Evolutionary conservation across 1,140 invertebrate species (phyloP).

Genomic region (Cotesia chilonis): DNA sequence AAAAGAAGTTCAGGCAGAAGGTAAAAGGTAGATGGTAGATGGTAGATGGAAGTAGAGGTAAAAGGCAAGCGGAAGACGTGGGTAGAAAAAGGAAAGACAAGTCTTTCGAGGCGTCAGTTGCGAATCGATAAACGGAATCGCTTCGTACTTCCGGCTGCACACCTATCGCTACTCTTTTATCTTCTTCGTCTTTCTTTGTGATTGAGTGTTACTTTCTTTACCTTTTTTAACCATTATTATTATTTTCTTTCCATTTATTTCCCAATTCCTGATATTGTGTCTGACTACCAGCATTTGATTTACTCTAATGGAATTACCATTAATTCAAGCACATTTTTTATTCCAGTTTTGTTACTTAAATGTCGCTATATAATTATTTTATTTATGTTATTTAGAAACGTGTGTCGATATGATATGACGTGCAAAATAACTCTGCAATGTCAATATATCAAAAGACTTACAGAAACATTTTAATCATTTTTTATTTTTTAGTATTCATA

Average conservation of each 20-base stretch:
- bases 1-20: no score
- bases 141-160: conserved; percentile 30
- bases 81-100: conserved; percentile 14
- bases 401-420: no score
- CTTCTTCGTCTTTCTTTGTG: not conserved
- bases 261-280: not conserved
- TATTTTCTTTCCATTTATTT: conserved; percentile 1
- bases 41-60: not conserved
- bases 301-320: no score
- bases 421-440: not conserved
- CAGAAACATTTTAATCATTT: not conserved
- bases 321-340: no score
- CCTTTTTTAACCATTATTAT: not conserved
- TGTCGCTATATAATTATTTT: no score
- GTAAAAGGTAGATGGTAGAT: not conserved
- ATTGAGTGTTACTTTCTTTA: not conserved
- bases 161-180: conserved; percentile 9
- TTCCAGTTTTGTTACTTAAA: no score
- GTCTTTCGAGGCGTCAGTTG: conserved; percentile 27
- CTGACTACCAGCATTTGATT: no score
- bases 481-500: no score
- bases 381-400: no score
- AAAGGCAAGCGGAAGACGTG: conserved; percentile 16
- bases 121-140: conserved; percentile 38
- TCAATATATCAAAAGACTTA: not conserved